Base-by-base conservation (phyloP, 2,113 vertebrate species). In the Megaceryle maxima region DNA sequence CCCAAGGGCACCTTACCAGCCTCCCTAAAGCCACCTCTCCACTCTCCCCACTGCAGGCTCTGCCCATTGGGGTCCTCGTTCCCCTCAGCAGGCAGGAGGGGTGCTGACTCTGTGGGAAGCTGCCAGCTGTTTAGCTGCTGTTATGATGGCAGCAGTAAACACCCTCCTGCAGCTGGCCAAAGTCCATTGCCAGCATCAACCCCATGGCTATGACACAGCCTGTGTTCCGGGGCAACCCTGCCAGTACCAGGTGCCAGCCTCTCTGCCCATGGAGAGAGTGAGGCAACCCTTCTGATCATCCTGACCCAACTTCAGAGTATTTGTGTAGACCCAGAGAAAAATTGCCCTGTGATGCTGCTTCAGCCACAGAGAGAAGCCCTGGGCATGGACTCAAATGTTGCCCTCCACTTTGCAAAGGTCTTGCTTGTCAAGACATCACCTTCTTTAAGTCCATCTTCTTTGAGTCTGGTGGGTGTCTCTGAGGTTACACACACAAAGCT, bases 271-370 rank as follows among this genome's bases (percentile, higher is more conserved):
- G 39, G 10, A 68, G 26, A 25, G 33, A 74, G 8, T 2, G 3
- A 43, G 76, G 24, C 31, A 76, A 35, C 15, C 28, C 17, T 10
- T 5, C 55, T 41, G 63, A 74, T 81, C 44, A 11, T 37, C 60
- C 33, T 33, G 33, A 11, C 24, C 55, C 10, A 0, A 20, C 16
- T 14, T 15, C 2, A 1, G 39, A 39, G 9, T 50, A 10, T 43
- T 70, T 3, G 6, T 69, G 41, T 39, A 67, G 37, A 39, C 33
- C 21, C 2, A 6, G 57, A 35, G 53, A 67, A 50, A 12, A 55
- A 89, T 39, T 4, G n/a, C 16, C 26, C 53, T 35, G 21, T 7
- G 14, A 24, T 2, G 7, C 43, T 18, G 43, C 44, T 35, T 80
- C 46, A 93, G 39, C 29, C 20, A 26, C 33, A 59, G 44, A 0